Evolutionary conservation across 2,797 vertebrate genomes (phyloP).

Genomic region (Sebastes umbrosus): DNA sequence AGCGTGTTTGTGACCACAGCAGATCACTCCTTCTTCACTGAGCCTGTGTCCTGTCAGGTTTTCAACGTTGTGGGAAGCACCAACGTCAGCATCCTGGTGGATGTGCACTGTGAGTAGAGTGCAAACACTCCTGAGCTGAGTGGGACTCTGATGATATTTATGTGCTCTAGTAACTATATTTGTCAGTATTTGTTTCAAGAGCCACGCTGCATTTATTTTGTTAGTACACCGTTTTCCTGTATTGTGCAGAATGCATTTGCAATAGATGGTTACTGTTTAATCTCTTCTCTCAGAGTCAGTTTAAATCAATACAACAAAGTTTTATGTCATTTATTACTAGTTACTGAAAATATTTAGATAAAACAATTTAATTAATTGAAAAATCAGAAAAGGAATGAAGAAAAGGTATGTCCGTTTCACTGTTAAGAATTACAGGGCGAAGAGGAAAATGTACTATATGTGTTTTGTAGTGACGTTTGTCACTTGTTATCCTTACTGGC

Average conservation of each 20-base stretch:
- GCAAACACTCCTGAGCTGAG: slow-evolving; percentile 6
- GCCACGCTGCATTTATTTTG: background rate
- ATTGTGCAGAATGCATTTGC: background rate
- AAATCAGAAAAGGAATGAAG: background rate
- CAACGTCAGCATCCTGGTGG: slow-evolving; percentile 96
- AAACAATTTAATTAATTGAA: background rate
- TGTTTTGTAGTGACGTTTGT: no score
- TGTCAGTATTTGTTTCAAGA: background rate
- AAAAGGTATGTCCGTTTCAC: background rate
- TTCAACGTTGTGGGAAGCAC: slow-evolving; percentile 95
- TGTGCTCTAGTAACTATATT: background rate
- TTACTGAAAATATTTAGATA: background rate
- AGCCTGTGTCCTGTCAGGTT: slow-evolving; percentile 95
- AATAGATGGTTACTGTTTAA: background rate
- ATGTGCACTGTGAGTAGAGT: slow-evolving; percentile 91
- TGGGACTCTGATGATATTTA: background rate
- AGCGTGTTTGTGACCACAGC: slow-evolving; percentile 91
- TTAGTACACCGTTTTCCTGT: background rate
- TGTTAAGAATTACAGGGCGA: background rate
- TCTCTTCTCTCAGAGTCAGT: background rate
- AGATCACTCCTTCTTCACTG: slow-evolving; percentile 95
- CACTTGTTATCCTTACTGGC: no score
- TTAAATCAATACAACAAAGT: background rate
- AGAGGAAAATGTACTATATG: background rate
- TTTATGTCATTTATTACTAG: background rate